A percentile compares a stretch with the other conserved stretches of the same genome.
Conservation (phyloP, 1,140 invertebrate species). For the Hesperophylax magnus region DNA sequence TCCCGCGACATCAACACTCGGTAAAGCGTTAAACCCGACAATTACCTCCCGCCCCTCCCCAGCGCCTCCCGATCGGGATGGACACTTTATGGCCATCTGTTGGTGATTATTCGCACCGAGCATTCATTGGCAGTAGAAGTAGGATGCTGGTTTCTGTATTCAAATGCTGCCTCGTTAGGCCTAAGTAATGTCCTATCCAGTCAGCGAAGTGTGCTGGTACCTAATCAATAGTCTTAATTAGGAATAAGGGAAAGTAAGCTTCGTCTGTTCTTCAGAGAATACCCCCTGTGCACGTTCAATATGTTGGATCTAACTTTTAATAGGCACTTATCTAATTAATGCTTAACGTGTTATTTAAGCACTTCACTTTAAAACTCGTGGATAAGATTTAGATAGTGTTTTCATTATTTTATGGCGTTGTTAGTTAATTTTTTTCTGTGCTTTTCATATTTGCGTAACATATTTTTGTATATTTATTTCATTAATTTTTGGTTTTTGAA, state of each 20-base stretch:
- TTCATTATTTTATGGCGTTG: too few species aligned
- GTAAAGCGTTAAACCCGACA: slow-evolving; percentile 51
- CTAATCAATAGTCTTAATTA: slow-evolving; percentile 32
- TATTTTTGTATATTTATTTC: too few species aligned
- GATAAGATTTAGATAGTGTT: too few species aligned
- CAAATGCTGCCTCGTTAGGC: slow-evolving; percentile 36
- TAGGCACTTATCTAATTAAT: too few species aligned
- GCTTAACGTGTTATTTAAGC: too few species aligned
- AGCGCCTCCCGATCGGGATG: slow-evolving; percentile 6
- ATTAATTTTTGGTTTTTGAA: too few species aligned
- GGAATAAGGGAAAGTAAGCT: slow-evolving; percentile 7
- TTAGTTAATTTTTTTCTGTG: too few species aligned
- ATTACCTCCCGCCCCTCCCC: slow-evolving; percentile 46
- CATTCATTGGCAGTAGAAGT: slow-evolving; percentile 16
- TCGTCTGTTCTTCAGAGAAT: background rate
- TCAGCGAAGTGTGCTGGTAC: slow-evolving; percentile 1
- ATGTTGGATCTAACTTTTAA: too few species aligned
- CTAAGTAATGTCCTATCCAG: slow-evolving; percentile 27
- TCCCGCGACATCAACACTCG: slow-evolving; percentile 48
- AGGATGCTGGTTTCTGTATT: slow-evolving; percentile 23
- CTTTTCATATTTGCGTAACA: too few species aligned
- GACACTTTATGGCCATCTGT: slow-evolving; percentile 35
- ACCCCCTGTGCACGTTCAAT: too few species aligned
- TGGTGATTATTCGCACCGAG: slow-evolving; percentile 29
- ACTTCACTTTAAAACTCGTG: too few species aligned